Evolutionary conservation across 2,113 vertebrate genomes (phyloP).

Genomic region (Phodopus roborovskii): DNA sequence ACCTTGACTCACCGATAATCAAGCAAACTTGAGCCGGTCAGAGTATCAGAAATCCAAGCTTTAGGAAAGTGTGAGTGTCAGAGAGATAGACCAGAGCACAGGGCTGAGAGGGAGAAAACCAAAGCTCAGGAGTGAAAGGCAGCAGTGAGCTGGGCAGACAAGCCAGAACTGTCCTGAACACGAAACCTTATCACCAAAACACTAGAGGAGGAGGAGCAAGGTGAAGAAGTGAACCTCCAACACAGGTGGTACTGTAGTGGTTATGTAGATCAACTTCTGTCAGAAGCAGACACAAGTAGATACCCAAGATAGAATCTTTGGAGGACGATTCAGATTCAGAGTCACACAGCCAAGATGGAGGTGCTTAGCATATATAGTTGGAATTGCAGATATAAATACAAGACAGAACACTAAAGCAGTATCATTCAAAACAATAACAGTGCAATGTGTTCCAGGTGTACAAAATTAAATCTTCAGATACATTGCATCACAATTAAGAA

Average conservation of each 20-base stretch:
- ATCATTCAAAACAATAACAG: not conserved
- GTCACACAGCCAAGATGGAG: not conserved
- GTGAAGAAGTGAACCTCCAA: not conserved
- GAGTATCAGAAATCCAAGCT: not conserved
- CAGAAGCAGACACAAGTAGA: not conserved
- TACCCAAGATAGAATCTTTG: not conserved
- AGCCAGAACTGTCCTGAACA: not conserved
- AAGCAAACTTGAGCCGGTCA: not conserved
- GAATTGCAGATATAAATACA: not conserved
- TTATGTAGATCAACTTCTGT: not conserved
- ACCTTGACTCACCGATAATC: not conserved
- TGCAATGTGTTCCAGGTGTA: not conserved
- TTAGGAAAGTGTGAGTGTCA: not conserved
- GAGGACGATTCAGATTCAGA: not conserved
- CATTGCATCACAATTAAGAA: not conserved
- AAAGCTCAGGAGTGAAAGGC: not conserved
- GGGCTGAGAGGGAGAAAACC: not conserved
- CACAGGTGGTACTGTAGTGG: too few relatives aligned
- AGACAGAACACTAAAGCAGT: not conserved
- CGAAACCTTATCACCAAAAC: not conserved
- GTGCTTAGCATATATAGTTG: not conserved
- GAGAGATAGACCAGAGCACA: not conserved
- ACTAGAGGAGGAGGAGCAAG: not conserved
- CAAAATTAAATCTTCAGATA: not conserved
- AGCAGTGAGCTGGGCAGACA: not conserved